These are phyloP conservation scores for Diphyllodes magnificus DNA, from an alignment of 2,113 vertebrate genomes.

Conservation along the genomic window DNA sequence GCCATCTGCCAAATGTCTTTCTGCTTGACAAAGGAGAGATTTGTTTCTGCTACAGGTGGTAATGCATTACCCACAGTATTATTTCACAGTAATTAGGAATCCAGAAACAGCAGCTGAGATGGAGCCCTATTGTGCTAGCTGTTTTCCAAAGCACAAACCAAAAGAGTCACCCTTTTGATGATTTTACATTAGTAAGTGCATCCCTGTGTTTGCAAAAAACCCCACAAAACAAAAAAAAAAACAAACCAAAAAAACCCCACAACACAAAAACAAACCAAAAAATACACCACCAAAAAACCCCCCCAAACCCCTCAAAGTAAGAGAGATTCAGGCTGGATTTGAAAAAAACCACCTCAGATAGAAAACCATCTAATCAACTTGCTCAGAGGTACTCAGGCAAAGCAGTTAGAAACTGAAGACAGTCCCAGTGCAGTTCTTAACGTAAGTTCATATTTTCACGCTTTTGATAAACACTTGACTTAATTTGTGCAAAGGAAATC, in stretches of 20 bases:
- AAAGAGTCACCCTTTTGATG: neutral
- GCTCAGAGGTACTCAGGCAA: neutral
- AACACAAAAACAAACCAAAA: neutral
- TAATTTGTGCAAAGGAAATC: neutral
- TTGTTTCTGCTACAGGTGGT: neutral
- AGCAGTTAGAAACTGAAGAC: neutral
- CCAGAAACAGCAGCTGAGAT: neutral
- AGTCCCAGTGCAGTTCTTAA: neutral
- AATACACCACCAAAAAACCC: neutral
- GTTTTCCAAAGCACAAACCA: neutral
- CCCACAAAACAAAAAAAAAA: neutral
- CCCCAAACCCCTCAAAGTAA: neutral
- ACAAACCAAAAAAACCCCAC: neutral
- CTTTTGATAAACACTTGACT: neutral
- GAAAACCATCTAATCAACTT: neutral
- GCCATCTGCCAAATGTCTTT: neutral
- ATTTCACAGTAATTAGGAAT: neutral
- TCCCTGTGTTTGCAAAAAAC: neutral
- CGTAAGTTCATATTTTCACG: neutral
- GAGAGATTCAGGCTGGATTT: neutral
- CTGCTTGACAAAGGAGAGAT: neutral
- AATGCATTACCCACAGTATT: neutral
- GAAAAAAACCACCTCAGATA: fast-evolving
- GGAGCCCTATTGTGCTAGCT: neutral
- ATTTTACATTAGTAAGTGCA: neutral